A percentile compares a stretch with the other conserved stretches of the same genome.
These are phyloP conservation scores for Hormaphis cornu DNA, from an alignment of 1,140 invertebrate genomes.

Conservation along the genomic window DNA sequence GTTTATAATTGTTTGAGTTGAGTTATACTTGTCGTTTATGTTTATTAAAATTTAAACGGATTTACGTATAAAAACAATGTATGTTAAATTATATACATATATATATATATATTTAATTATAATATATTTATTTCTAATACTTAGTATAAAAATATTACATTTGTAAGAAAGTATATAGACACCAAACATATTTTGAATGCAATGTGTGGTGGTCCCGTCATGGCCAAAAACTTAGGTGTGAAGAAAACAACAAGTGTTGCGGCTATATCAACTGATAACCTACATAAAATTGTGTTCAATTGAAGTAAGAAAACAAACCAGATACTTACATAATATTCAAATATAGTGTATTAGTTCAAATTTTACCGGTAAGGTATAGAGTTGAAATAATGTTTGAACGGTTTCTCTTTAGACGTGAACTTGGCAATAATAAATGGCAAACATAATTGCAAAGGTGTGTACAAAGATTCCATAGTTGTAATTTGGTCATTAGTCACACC, in stretches of 20 bases:
- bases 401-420: constrained; percentile 77
- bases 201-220: neutral
- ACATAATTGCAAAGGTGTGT: constrained; percentile 89
- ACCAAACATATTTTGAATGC: neutral
- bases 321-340: no score
- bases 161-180: neutral
- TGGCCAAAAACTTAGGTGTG: constrained; percentile 59
- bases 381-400: constrained; percentile 78
- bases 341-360: neutral
- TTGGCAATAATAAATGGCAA: constrained; percentile 79
- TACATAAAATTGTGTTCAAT: neutral
- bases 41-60: no score
- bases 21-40: no score
- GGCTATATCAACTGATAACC: constrained; percentile 45
- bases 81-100: no score
- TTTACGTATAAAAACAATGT: no score
- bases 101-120: no score
- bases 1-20: no score
- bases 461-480: constrained; percentile 79
- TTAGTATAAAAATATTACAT: no score
- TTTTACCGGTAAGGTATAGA: constrained; percentile 74
- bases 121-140: no score
- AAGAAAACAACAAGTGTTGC: constrained; percentile 74
- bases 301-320: no score
- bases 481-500: constrained; percentile 93